Evolutionary conservation across 2,797 vertebrate genomes (phyloP), one percentile per base, ranked within the genome.

Genomic region (Pogonophryne albipinna): DNA sequence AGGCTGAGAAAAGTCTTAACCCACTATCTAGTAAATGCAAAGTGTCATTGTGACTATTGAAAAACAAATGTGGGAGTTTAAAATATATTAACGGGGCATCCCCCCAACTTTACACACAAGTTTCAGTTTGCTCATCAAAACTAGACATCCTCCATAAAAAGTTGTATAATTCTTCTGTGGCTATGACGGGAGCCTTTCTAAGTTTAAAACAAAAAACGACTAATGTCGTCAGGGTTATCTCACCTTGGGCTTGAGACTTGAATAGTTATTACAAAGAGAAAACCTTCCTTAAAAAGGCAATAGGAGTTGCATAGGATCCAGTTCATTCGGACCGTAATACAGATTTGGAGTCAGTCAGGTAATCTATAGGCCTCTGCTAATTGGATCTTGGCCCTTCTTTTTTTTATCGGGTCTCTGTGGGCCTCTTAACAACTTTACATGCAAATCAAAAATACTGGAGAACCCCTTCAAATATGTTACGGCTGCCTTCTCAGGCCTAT

Each of bases 1-100:
- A 62, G 27, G 52, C 41, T 55, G 55, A 59, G 16, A 76, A 58
- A 42, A 47, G 50, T 58, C 6, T 41, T 23, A 72, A 68, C 42
- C 47, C 45, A 51, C 53, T 42, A 67, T 67, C 51, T 51, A 17
- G 1, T 17, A 23, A 31, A 63, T 57, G 27, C 1, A 59, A 44
- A 31, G 51, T 74, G 41, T 13, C 47, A 20, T 66, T 64, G 46
- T 59, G 41, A 59, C 11, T 57, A 45, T 66, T 7, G 49, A 46
- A 14, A 63, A 17, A 27, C 10, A 64, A 27, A 49, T 20, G 19
- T 64, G 27, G 6, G 6, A 23, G 13, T 51, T 10, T 57, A 31
- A 44, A 17, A 15, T 20, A 62, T 58, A 66, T 66, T 66, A 69
- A 17, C 44, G 10, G 6, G 27, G 0, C 6, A 53, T 8, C 31